Evolutionary conservation across 23 tunicate species (phyloP).

Genomic region (Oikopleura dioica): DNA sequence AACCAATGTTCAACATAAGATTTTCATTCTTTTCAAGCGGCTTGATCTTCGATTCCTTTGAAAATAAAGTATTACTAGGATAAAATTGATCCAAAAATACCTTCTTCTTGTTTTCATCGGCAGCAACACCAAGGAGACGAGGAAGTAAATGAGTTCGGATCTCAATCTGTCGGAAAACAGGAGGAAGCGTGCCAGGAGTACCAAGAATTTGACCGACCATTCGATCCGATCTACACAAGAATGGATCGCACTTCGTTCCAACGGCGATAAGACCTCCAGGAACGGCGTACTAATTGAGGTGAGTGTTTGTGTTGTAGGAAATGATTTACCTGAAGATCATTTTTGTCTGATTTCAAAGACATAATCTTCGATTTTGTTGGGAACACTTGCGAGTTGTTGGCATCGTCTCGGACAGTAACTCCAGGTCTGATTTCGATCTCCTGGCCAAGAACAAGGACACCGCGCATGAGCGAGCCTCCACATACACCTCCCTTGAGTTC

Average conservation of each 20-base stretch:
- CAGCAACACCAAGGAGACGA: slow-evolving; percentile 65
- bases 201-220: slow-evolving; percentile 95
- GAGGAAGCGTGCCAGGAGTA: slow-evolving; percentile 58
- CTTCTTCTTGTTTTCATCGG: slow-evolving; percentile 81
- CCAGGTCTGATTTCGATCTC: slow-evolving; percentile 99
- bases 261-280: slow-evolving; percentile 95
- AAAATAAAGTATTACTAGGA: no score
- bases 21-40: slow-evolving; percentile 56
- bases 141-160: slow-evolving; percentile 54
- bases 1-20: slow-evolving; percentile 89
- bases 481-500: slow-evolving; percentile 96
- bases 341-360: slow-evolving; percentile 61
- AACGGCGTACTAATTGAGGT: slow-evolving; percentile 36
- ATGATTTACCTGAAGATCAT: slow-evolving; percentile 30
- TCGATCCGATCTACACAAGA: slow-evolving; percentile 74
- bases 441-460: slow-evolving; percentile 81
- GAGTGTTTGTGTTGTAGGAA: neutral
- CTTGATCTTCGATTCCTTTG: slow-evolving; percentile 36
- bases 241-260: slow-evolving; percentile 88
- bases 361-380: slow-evolving; percentile 80
- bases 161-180: slow-evolving; percentile 83
- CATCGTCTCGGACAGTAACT: slow-evolving; percentile 58
- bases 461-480: slow-evolving; percentile 79
- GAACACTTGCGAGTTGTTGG: slow-evolving; percentile 66
- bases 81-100: no score